These are phyloP conservation scores for Xyliphius kryptos DNA, from an alignment of 2,113 vertebrate species.

Conservation along the genomic window DNA sequence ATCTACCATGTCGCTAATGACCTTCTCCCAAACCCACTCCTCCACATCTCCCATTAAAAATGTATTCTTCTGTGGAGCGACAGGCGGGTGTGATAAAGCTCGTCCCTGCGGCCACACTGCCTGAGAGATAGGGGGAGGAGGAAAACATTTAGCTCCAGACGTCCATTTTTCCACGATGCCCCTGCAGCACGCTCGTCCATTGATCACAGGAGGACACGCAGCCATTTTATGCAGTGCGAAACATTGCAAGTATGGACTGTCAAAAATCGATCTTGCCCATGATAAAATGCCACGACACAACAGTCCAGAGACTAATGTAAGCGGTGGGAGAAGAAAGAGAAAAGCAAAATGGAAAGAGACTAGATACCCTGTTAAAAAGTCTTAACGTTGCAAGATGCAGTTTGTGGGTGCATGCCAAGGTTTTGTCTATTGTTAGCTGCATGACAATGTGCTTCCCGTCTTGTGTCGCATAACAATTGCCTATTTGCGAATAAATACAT, in stretches of 20 bases:
- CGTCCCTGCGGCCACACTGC: conserved; percentile 4
- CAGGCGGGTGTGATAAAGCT: conserved; percentile 30
- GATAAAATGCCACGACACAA: conserved; percentile 23
- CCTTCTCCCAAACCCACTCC: background rate
- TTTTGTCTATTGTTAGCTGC: conserved; percentile 18
- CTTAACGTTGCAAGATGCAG: conserved; percentile 1
- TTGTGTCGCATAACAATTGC: conserved; percentile 5
- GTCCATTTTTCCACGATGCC: conserved; percentile 28
- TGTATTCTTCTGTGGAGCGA: conserved; percentile 25
- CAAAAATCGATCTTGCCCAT: conserved; percentile 27
- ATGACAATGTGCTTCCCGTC: background rate
- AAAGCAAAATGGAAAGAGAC: conserved; percentile 28
- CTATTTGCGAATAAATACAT: conserved; percentile 3
- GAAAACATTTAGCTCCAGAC: conserved; percentile 25
- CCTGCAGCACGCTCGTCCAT: conserved; percentile 15
- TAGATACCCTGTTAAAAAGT: conserved; percentile 8
- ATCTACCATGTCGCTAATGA: conserved; percentile 34
- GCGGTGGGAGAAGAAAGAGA: conserved; percentile 16
- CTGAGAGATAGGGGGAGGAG: background rate
- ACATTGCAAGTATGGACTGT: conserved; percentile 1
- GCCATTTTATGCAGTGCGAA: conserved; percentile 9
- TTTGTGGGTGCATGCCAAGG: conserved; percentile 5
- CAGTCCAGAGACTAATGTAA: conserved; percentile 16
- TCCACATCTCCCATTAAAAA: conserved; percentile 27
- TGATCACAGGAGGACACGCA: conserved; percentile 11